A percentile compares a stretch with the other conserved stretches of the same genome.
Conservation (phyloP, 2,113 vertebrate species). For the Hydrochoerus hydrochaeris region DNA sequence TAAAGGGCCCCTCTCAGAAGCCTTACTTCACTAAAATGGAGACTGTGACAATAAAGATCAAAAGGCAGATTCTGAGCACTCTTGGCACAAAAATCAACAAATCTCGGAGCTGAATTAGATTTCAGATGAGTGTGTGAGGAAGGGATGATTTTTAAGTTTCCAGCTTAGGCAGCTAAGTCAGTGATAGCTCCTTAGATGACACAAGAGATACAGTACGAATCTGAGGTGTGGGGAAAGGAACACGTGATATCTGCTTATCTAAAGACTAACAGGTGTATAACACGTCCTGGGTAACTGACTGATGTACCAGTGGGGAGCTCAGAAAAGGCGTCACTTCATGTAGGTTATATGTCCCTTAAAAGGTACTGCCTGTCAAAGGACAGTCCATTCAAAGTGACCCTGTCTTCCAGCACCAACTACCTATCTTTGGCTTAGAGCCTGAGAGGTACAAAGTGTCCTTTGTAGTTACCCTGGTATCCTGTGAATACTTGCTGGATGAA, state of each 20-base stretch:
- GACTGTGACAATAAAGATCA: neutral
- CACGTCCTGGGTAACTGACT: rapidly evolving
- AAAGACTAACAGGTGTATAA: neutral
- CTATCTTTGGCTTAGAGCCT: too few species aligned
- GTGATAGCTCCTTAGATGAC: neutral
- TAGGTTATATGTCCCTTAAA: neutral
- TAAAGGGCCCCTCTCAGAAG: neutral
- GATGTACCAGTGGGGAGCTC: neutral
- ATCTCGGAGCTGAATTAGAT: neutral
- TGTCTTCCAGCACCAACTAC: neutral
- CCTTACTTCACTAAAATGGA: neutral
- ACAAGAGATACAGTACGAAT: neutral
- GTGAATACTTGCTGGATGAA: neutral
- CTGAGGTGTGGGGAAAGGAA: neutral
- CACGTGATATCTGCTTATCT: neutral
- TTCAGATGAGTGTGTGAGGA: neutral
- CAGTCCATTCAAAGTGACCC: neutral
- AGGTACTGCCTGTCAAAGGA: neutral
- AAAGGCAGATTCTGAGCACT: neutral
- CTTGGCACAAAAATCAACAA: neutral
- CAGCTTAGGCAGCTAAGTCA: neutral
- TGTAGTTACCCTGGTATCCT: neutral
- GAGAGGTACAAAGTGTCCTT: neutral
- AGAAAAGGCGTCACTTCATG: neutral
- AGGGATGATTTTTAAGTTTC: neutral